A percentile compares a stretch with the other conserved stretches of the same genome.
Evolutionary conservation across 2,888 invertebrate genomes (phyloP).

Genomic region (Ochropleura leucogaster): DNA sequence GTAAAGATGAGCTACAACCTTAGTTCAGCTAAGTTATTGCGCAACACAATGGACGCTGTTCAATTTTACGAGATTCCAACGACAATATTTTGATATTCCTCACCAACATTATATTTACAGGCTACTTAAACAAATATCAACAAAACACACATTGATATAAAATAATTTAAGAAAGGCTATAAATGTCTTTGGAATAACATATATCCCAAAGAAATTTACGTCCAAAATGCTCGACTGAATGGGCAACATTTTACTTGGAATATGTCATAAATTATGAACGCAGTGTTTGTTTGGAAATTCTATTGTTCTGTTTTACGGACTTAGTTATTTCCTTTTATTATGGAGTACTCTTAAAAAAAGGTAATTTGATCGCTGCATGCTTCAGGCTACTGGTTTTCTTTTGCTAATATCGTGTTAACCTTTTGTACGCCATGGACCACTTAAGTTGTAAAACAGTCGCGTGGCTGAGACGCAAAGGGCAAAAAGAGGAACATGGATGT

Average conservation of each 20-base stretch:
- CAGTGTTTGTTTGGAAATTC: slow-evolving; percentile 7
- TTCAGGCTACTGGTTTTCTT: neutral
- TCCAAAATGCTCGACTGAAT: slow-evolving; percentile 26
- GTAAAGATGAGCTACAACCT: slow-evolving; percentile 7
- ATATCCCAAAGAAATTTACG: slow-evolving; percentile 31
- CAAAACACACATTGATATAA: slow-evolving; percentile 42
- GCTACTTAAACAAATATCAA: slow-evolving; percentile 48
- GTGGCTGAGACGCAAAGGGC: no score
- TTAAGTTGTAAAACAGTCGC: no score
- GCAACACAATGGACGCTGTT: neutral
- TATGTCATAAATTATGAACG: slow-evolving; percentile 35
- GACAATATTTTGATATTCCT: slow-evolving; percentile 19
- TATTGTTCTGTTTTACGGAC: slow-evolving; percentile 10
- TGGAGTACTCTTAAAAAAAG: slow-evolving; percentile 1
- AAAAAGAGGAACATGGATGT: no score
- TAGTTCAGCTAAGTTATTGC: neutral
- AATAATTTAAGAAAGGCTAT: slow-evolving; percentile 52
- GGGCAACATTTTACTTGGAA: slow-evolving; percentile 39
- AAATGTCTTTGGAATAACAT: slow-evolving; percentile 55
- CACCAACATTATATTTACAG: slow-evolving; percentile 51
- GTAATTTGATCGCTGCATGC: neutral
- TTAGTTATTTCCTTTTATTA: neutral
- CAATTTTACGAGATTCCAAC: slow-evolving; percentile 18
- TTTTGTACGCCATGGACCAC: no score
- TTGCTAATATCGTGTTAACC: neutral